Evolutionary conservation across 1,140 invertebrate species (phyloP).

Genomic region (Gonioctena quinquepunctata): DNA sequence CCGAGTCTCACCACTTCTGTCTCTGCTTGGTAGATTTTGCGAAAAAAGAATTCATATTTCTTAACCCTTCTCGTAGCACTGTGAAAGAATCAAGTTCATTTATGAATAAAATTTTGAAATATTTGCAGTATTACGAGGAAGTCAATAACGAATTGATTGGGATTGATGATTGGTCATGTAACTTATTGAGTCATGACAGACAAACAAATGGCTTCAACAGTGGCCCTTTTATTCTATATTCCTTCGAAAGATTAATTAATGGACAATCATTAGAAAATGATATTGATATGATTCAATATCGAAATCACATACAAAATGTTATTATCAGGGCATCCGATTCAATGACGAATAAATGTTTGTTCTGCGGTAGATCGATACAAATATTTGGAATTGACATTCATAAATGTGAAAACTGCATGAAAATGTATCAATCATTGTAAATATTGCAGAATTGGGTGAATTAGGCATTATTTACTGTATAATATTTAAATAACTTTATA

Average conservation of each 20-base stretch:
- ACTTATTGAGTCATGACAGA: not conserved
- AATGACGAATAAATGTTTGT: not conserved
- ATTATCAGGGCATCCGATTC: not conserved
- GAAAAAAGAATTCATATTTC: not conserved
- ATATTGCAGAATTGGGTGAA: too few relatives aligned
- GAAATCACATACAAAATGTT: not conserved
- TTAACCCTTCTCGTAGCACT: conserved; percentile 5
- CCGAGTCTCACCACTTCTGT: not conserved
- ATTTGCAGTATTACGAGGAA: not conserved
- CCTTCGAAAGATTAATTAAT: not conserved
- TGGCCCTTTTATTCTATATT: not conserved
- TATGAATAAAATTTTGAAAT: not conserved
- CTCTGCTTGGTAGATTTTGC: not conserved
- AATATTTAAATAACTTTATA: too few relatives aligned
- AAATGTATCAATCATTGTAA: too few relatives aligned
- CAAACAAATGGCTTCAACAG: not conserved
- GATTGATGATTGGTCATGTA: not conserved
- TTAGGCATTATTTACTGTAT: too few relatives aligned
- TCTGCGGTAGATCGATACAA: too few relatives aligned
- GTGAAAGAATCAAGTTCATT: not conserved
- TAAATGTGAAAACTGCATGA: too few relatives aligned
- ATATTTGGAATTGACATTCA: too few relatives aligned
- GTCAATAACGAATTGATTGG: not conserved
- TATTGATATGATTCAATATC: not conserved
- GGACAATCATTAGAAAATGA: not conserved